These are phyloP conservation scores for Oryzias sinensis DNA, from an alignment of 2,797 vertebrate genomes.

Conservation along the genomic window DNA sequence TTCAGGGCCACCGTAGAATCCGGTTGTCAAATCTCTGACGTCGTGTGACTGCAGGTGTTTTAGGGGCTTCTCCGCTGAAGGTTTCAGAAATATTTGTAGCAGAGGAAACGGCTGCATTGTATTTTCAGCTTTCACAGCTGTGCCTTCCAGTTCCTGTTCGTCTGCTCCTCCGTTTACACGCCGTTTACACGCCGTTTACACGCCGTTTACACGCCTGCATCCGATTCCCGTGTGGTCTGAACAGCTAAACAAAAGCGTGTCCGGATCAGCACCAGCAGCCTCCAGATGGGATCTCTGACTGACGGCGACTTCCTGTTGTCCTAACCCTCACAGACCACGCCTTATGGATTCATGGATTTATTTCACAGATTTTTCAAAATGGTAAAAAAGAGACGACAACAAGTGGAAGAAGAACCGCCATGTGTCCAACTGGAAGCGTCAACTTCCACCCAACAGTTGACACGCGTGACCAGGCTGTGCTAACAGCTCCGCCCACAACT, in stretches of 20 bases:
- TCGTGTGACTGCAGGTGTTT: constrained; percentile 9
- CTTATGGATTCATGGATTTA: too few species aligned
- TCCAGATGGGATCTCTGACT: constrained; percentile 27
- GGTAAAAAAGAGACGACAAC: too few species aligned
- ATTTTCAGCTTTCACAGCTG: constrained; percentile 32
- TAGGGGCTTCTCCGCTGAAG: constrained; percentile 33
- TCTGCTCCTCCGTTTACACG: not conserved
- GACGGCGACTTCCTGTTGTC: constrained; percentile 9
- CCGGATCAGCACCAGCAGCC: constrained; percentile 5
- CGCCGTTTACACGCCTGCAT: not conserved
- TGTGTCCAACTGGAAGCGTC: too few species aligned
- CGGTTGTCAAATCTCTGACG: constrained; percentile 1
- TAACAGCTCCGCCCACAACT: too few species aligned
- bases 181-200: not conserved
- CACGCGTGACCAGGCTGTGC: too few species aligned
- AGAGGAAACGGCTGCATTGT: not conserved
- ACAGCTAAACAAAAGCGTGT: constrained; percentile 9
- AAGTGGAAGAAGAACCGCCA: too few species aligned
- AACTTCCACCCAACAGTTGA: too few species aligned
- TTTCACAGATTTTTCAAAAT: too few species aligned
- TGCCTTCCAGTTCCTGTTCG: constrained; percentile 4
- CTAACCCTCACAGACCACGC: constrained; percentile 30
- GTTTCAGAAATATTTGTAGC: constrained; percentile 13
- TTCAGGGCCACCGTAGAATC: too few species aligned
- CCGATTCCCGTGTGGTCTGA: constrained; percentile 6